Conservation (phyloP, 2,888 invertebrate species). For the Callinectes sapidus region DNA sequence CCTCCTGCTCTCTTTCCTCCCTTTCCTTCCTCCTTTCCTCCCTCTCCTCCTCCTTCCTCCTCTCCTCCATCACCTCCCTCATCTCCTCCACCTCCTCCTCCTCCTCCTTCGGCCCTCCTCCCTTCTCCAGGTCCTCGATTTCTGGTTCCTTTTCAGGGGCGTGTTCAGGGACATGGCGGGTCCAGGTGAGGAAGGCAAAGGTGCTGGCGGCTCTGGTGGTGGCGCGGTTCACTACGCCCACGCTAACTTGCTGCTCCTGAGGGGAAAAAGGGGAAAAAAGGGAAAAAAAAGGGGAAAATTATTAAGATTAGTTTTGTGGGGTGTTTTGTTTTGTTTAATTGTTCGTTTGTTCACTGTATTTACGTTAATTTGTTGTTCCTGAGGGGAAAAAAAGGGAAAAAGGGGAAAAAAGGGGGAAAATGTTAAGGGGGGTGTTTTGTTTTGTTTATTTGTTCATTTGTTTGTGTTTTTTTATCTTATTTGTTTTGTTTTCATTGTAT, state of each 20-base stretch:
- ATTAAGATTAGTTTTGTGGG: no score
- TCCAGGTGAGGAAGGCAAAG: conserved; percentile 59
- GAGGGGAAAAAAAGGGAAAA: no score
- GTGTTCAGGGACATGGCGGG: conserved; percentile 36
- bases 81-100: background rate
- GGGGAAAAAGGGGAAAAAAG: background rate
- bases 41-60: background rate
- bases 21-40: background rate
- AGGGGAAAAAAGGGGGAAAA: no score
- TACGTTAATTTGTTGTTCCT: no score
- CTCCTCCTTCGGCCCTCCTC: no score
- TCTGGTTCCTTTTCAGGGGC: background rate
- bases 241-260: conserved; percentile 64
- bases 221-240: conserved; percentile 59
- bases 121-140: conserved; percentile 19
- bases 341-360: no score
- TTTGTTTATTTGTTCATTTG: no score
- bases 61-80: background rate
- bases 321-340: no score
- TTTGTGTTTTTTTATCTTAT: no score
- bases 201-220: conserved; percentile 51
- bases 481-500: no score
- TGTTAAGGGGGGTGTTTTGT: no score
- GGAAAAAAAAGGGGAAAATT: no score
- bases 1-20: background rate